Base-by-base conservation (phyloP, 2,888 invertebrate genomes). In the Sarcophaga rosellei region DNA sequence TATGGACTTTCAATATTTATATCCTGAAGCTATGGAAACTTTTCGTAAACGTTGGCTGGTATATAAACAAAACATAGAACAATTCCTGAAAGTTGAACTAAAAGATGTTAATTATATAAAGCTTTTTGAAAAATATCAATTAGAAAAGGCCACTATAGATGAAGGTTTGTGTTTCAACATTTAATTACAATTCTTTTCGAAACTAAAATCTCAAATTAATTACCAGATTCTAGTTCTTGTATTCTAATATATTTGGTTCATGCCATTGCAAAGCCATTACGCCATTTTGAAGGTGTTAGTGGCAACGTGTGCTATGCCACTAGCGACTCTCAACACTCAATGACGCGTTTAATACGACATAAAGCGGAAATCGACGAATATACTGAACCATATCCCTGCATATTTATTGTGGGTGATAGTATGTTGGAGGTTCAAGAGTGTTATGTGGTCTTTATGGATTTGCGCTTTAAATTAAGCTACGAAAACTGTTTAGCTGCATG, bases 221-320 rank as follows among this genome's bases (percentile, higher is more conserved):
- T 66, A 23, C 12, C 53, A 53, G 85, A 86, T 63, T 72, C 79
- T 62, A 75, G 47, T 25, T 70, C 75, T 20, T 82, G 82, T 20
- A 66, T 66, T 15, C 44, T 86, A 44, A 20, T 86, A 11, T 47
- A 82, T 21, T 57, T 86, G 76, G 63, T 86, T 23, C 85, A 86
- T 61, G 76, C 79, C 23, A 78, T 86, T 21, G 72, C 79, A 4
- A 79, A 79, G 63, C 79, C 82, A 10, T 2, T 10, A 2, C 35
- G 35, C 35, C 35, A 35, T 35, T 35, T 10, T 35, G 35, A 35
- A 10, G 2, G 1, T 1, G 8, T 35, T 8, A 35, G 2, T 10
- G 35, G 77, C 47, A 59, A 57, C 2, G 66, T 66, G 0, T 70
- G 74, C 23, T 79, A 72, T 57, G 68, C 66, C 61, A 79, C 82